Percentiles rank a stretch among this genome's conserved stretches.
Conservation (phyloP, 1,140 invertebrate species). For the Campoletis sonorensis region DNA sequence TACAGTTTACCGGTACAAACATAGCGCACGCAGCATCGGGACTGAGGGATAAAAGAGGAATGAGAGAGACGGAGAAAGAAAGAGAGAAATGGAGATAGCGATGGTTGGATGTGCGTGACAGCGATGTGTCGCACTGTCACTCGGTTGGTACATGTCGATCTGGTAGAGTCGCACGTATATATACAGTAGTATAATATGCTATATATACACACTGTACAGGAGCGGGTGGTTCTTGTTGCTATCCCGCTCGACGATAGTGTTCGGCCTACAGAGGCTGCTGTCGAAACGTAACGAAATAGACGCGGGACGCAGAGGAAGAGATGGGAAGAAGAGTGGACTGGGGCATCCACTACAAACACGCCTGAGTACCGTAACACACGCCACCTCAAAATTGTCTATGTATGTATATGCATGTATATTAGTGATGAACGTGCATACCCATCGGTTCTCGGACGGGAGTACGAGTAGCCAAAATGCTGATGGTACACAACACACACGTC, state of each 20-base stretch:
- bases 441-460: slow-evolving; percentile 59
- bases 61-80: slow-evolving; percentile 41
- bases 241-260: slow-evolving; percentile 66
- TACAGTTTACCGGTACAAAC: not conserved
- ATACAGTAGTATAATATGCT: slow-evolving; percentile 73
- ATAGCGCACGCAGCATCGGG: not conserved
- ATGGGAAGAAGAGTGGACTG: slow-evolving; percentile 23
- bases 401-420: not conserved
- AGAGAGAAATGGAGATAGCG: slow-evolving; percentile 38
- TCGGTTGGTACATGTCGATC: slow-evolving; percentile 65
- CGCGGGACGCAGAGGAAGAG: slow-evolving; percentile 30
- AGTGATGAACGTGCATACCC: slow-evolving; percentile 58
- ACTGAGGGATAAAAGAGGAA: slow-evolving; percentile 16
- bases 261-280: slow-evolving; percentile 67
- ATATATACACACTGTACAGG: slow-evolving; percentile 39
- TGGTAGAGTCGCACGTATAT: slow-evolving; percentile 63
- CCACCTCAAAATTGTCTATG: slow-evolving; percentile 1
- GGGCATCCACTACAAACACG: slow-evolving; percentile 32
- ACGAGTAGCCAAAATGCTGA: slow-evolving; percentile 26
- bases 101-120: slow-evolving; percentile 51
- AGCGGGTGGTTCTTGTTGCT: slow-evolving; percentile 62
- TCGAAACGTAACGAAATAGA: slow-evolving; percentile 64
- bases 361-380: not conserved
- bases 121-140: slow-evolving; percentile 72
- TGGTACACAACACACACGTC: slow-evolving; percentile 29